A percentile compares a stretch with the other conserved stretches of the same genome.
These are phyloP conservation scores for Tiliacea aurago DNA, from an alignment of 2,888 invertebrate genomes.

Conservation along the genomic window DNA sequence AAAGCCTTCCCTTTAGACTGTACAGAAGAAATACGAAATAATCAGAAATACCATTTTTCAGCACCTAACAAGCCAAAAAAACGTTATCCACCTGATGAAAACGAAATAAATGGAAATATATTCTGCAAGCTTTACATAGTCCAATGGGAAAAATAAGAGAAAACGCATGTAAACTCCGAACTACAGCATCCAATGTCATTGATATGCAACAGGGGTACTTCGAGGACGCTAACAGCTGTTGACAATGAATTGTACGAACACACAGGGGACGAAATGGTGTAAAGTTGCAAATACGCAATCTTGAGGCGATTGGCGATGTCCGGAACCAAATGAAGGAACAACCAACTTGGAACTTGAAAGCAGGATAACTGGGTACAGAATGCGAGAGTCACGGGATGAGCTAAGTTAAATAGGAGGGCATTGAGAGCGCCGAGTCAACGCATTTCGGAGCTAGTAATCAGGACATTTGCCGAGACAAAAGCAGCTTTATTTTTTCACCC, in stretches of 20 bases:
- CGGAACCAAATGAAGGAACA: conserved; percentile 70
- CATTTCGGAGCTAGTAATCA: conserved; percentile 58
- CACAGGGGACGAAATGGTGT: conserved; percentile 37
- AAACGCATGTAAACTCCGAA: conserved; percentile 35
- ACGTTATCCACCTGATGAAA: conserved; percentile 15
- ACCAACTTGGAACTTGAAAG: conserved; percentile 72
- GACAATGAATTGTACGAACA: conserved; percentile 48
- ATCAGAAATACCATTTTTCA: conserved; percentile 21
- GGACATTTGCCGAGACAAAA: conserved; percentile 50
- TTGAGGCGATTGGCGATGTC: conserved; percentile 68
- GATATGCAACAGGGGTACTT: conserved; percentile 55
- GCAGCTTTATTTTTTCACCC: conserved; percentile 53
- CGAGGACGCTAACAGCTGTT: conserved; percentile 51
- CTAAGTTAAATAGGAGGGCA: conserved; percentile 77
- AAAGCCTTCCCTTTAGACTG: not conserved
- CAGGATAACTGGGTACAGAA: conserved; percentile 68
- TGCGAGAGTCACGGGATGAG: conserved; percentile 62
- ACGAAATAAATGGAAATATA: conserved; percentile 52
- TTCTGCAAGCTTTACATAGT: conserved; percentile 46
- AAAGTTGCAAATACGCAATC: conserved; percentile 71
- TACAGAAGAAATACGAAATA: conserved; percentile 6
- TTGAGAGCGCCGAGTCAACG: conserved; percentile 61
- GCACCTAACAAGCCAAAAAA: conserved; percentile 29
- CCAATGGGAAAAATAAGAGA: conserved; percentile 22
- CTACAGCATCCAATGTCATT: conserved; percentile 42